Percentiles rank a stretch among this genome's conserved stretches.
Evolutionary conservation across 1,140 invertebrate genomes (phyloP).

Genomic region (Daktulosphaira vitifoliae): DNA sequence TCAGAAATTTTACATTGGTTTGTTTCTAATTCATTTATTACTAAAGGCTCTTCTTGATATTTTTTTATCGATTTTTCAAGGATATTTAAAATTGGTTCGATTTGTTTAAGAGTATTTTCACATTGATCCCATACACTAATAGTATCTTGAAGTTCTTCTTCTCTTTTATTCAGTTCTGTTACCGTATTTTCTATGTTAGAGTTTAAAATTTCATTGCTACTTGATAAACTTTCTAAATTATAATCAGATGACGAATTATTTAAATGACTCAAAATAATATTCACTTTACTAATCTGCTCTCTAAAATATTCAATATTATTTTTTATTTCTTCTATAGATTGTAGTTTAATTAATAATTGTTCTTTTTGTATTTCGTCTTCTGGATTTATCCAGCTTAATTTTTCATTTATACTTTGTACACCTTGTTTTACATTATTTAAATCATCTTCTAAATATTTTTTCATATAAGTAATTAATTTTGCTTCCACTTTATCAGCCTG

Average conservation of each 20-base stretch:
- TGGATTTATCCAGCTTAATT: conserved; percentile 83
- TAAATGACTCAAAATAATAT: conserved; percentile 51
- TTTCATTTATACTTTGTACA: conserved; percentile 71
- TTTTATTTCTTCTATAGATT: conserved; percentile 68
- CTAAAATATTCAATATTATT: conserved; percentile 61
- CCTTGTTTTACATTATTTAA: conserved; percentile 68
- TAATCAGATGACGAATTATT: conserved; percentile 21
- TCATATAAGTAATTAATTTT: conserved; percentile 69
- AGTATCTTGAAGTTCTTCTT: conserved; percentile 34
- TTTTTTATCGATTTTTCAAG: conserved; percentile 53
- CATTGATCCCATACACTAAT: conserved; percentile 44
- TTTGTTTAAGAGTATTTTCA: conserved; percentile 48
- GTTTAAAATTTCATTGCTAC: not conserved
- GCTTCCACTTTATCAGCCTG: conserved; percentile 73
- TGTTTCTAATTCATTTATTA: not conserved
- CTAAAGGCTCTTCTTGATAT: not conserved
- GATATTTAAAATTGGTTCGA: conserved; percentile 76
- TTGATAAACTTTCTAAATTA: conserved; percentile 7
- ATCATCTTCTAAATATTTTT: conserved; percentile 81
- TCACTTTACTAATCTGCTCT: conserved; percentile 54
- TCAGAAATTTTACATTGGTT: not conserved
- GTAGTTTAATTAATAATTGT: conserved; percentile 83
- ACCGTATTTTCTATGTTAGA: not conserved
- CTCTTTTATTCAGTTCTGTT: not conserved
- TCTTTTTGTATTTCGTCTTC: conserved; percentile 80